Evolutionary conservation across 2,888 invertebrate genomes (phyloP), one percentile per base, ranked within the genome.

Genomic region (Leptopilina myrica): DNA sequence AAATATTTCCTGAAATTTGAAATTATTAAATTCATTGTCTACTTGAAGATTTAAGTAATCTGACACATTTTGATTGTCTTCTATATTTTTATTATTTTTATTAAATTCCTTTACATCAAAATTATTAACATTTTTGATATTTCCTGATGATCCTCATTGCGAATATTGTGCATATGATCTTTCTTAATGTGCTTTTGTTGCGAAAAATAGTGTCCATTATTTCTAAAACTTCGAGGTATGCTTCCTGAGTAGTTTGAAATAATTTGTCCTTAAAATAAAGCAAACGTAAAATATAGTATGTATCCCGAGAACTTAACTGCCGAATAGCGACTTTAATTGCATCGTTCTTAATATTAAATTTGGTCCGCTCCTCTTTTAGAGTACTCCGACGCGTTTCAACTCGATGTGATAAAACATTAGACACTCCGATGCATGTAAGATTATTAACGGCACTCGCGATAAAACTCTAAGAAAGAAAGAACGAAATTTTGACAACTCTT

Each of bases 391-490:
- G 40, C 6, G 46, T 76, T 15, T 64, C 64, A 76, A 49, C 64
- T 62, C 20, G 64, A 64, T 43, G 9, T 5, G 46, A 46, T 0
- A 15, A 12, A 1, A 67, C 4, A 7, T 43, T 15, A 11, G 46
- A 67, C 8, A 15, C 4, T 46, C 46, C 67, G 20, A 67, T 2
- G 20, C 11, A 46, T 6, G 3, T 9, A 8, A 67, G 8, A 15
- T 49, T 67, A 20, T n/a, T n/a, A 15, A 67, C 49, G 40, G 53
- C 64, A 46, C 40, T 76, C 69, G 49, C 53, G 40, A 73, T 46
- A 15, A 67, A 67, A 3, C 20, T 3, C 11, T 33, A 2, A 33
- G 3, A 33, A 33, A 33, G 5, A 33, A 2, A 5, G 0, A 33
- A 5, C 33, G 3, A 0, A 0, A 33, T 5, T 33, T 33, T 33